Conservation (phyloP, 2,113 vertebrate species). For the Apodemus sylvaticus region DNA sequence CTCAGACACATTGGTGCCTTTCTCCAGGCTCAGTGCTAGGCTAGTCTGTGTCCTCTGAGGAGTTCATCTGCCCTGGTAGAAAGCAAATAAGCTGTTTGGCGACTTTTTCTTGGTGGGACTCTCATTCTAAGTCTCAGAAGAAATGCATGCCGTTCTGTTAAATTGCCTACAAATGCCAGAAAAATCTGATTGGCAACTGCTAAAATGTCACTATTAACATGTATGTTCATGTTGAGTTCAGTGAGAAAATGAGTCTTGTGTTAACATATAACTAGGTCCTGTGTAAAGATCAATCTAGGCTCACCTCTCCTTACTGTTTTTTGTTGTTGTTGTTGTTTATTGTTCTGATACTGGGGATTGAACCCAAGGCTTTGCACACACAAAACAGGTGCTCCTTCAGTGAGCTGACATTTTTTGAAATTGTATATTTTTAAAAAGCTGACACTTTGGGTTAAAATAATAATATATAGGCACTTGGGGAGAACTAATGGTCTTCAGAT, state of each 20-base stretch:
- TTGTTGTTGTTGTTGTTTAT: neutral
- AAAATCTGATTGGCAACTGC: neutral
- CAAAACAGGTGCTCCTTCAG: neutral
- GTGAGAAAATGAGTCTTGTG: neutral
- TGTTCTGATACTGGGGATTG: neutral
- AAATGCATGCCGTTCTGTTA: neutral
- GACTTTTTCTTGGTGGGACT: neutral
- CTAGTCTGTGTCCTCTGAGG: neutral
- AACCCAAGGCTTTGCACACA: neutral
- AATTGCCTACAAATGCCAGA: neutral
- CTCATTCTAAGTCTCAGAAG: constrained; percentile 1
- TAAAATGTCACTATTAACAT: neutral
- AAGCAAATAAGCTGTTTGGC: neutral
- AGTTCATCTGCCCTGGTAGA: neutral
- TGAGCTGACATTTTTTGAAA: neutral
- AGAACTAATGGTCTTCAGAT: neutral
- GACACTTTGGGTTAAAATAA: neutral
- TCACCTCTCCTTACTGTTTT: neutral
- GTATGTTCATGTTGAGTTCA: neutral
- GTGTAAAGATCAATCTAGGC: neutral
- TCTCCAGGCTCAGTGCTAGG: neutral
- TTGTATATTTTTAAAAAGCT: neutral
- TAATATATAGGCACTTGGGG: neutral
- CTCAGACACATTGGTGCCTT: neutral
- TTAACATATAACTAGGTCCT: neutral